Base-by-base conservation (phyloP, 2,113 vertebrate genomes). In the Aegotheles bennettii region DNA sequence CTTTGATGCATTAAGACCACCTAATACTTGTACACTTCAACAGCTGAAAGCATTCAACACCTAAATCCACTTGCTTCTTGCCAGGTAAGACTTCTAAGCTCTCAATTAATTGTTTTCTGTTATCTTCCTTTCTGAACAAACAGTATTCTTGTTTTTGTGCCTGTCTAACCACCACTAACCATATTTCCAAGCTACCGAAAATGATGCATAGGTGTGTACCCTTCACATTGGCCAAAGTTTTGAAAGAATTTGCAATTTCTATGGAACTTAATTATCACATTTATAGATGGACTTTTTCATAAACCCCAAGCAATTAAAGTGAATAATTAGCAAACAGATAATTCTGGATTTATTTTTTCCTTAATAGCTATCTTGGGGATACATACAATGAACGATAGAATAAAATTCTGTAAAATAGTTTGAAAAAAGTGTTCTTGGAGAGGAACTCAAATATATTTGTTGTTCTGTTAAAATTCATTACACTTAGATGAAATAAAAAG, bases 1-100 rank as follows among this genome's bases (percentile, higher is more conserved):
- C 11, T 74, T 28, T 76, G 18, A 10, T 0, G 0, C 16, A 8
- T 35, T 47, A 67, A 64, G 31, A 59, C 33, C 17, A 35, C 31
- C 19, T 59, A 64, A 47, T 29, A 26, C 3, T 36, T 33, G 17
- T 15, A 33, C 16, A 10, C 3, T 45, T 87, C n/a, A 81, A n/a
- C 0, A 24, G 33, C 8, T 40, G 61, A 82, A 76, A 64, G 6
- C 14, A 42, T 3, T 85, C 21, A 82, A 24, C 13, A 71, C 11
- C 16, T 76, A 35, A n/a, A 6, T 40, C 7, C 1, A 71, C 14
- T 64, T 9, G 1, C 11, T 60, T 79, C 42, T 8, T 53, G 14
- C 7, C 33, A 76, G 25, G n/a, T 57, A 74, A 50, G 8, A 8
- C 15, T 67, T 70, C 15, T n/a, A 70, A 61, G 24, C 17, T 82